Evolutionary conservation across 1,140 invertebrate genomes (phyloP).

Genomic region (Megathymus violae): DNA sequence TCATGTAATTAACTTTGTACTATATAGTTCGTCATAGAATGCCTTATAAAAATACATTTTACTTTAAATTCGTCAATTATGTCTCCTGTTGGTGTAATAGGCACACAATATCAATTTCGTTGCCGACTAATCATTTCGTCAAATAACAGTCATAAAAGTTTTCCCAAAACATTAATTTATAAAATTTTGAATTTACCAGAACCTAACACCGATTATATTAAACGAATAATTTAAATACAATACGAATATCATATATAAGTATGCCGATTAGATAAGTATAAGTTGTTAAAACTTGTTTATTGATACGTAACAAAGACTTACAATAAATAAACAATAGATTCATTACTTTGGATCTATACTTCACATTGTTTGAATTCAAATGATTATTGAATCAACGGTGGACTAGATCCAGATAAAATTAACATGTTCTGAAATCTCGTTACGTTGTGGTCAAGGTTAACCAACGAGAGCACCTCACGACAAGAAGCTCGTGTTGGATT

Average conservation of each 20-base stretch:
- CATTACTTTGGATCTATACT: slow-evolving; percentile 34
- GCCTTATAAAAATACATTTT: slow-evolving; percentile 43
- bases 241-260: neutral
- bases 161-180: slow-evolving; percentile 2
- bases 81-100: slow-evolving; percentile 17
- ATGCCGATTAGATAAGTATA: slow-evolving; percentile 12
- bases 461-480: slow-evolving; percentile 38
- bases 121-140: neutral
- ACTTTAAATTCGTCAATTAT: slow-evolving; percentile 11
- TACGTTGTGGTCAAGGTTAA: slow-evolving; percentile 42
- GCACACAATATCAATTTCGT: slow-evolving; percentile 13
- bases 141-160: slow-evolving; percentile 9
- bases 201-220: slow-evolving; percentile 15
- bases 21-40: slow-evolving; percentile 55
- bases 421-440: slow-evolving; percentile 59
- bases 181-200: slow-evolving; percentile 23
- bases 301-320: slow-evolving; percentile 8
- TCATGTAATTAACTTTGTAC: slow-evolving; percentile 71
- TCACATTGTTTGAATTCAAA: slow-evolving; percentile 64
- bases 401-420: slow-evolving; percentile 47
- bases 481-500: slow-evolving; percentile 38
- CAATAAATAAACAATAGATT: slow-evolving; percentile 1
- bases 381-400: slow-evolving; percentile 63
- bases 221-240: slow-evolving; percentile 8
- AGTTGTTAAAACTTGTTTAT: slow-evolving; percentile 6